Evolutionary conservation across 2,113 vertebrate species (phyloP).

Genomic region (Vulpes ferrilata): DNA sequence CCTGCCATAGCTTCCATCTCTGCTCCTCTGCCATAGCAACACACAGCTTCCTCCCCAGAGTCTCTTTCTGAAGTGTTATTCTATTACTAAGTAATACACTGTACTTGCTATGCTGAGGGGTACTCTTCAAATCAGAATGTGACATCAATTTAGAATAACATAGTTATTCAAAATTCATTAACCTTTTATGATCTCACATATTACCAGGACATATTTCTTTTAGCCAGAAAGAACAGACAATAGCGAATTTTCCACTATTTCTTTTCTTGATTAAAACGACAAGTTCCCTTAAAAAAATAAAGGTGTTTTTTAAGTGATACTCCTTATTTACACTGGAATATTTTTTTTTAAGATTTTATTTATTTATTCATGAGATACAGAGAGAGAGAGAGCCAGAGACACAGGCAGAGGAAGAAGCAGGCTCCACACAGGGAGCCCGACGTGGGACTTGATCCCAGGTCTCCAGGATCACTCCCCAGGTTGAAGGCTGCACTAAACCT

Average conservation of each 20-base stretch:
- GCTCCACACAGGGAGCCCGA: too few relatives aligned
- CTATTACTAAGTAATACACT: neutral
- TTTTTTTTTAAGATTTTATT: too few relatives aligned
- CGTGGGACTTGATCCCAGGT: too few relatives aligned
- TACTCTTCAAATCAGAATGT: slow-evolving; percentile 71
- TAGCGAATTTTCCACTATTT: neutral
- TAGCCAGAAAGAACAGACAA: slow-evolving; percentile 10
- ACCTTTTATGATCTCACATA: slow-evolving; percentile 63
- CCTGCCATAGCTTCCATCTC: neutral
- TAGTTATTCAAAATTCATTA: slow-evolving; percentile 73
- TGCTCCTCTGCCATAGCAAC: neutral
- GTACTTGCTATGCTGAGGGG: slow-evolving; percentile 49
- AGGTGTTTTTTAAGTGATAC: neutral
- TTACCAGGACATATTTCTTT: slow-evolving; percentile 36
- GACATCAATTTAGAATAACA: slow-evolving; percentile 68
- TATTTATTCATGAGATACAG: too few relatives aligned
- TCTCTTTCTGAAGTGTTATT: neutral
- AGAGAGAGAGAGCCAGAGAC: too few relatives aligned
- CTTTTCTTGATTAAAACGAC: neutral
- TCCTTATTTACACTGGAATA: neutral
- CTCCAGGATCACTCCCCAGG: too few relatives aligned
- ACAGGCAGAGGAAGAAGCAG: too few relatives aligned
- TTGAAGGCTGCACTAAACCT: too few relatives aligned
- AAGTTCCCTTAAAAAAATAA: slow-evolving; percentile 53
- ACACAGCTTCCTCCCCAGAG: neutral